Conservation (phyloP, 1,140 invertebrate genomes). For the Papilio dardanus region DNA sequence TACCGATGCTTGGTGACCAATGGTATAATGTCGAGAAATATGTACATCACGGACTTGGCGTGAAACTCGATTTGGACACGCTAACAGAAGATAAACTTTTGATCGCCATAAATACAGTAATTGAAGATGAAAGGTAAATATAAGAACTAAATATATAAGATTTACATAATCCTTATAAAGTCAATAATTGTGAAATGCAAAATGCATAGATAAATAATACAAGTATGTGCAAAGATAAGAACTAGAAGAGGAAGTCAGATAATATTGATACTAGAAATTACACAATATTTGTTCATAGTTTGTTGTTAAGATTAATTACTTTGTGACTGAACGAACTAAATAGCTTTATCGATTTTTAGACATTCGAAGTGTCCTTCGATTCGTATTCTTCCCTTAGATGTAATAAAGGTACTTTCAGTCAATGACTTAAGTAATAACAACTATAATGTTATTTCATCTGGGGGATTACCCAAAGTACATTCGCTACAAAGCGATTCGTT, state of each 20-base stretch:
- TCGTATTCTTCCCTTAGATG: too few relatives aligned
- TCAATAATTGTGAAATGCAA: neutral
- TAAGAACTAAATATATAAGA: neutral
- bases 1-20: conserved; percentile 65
- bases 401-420: too few relatives aligned
- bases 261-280: too few relatives aligned
- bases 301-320: neutral
- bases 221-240: neutral
- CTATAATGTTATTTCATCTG: too few relatives aligned
- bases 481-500: too few relatives aligned
- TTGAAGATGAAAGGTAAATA: conserved; percentile 47
- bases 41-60: conserved; percentile 47
- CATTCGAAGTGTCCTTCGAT: too few relatives aligned
- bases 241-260: neutral
- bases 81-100: conserved; percentile 48
- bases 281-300: neutral
- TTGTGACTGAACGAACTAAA: too few relatives aligned
- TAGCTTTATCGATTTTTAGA: too few relatives aligned
- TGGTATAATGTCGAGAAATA: conserved; percentile 56
- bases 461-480: too few relatives aligned
- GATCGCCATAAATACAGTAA: conserved; percentile 43
- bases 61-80: conserved; percentile 44
- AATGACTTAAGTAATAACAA: too few relatives aligned
- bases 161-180: too few relatives aligned
- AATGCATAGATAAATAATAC: neutral